Conservation (phyloP, 2,113 vertebrate genomes). For the Fregetta grallaria region DNA sequence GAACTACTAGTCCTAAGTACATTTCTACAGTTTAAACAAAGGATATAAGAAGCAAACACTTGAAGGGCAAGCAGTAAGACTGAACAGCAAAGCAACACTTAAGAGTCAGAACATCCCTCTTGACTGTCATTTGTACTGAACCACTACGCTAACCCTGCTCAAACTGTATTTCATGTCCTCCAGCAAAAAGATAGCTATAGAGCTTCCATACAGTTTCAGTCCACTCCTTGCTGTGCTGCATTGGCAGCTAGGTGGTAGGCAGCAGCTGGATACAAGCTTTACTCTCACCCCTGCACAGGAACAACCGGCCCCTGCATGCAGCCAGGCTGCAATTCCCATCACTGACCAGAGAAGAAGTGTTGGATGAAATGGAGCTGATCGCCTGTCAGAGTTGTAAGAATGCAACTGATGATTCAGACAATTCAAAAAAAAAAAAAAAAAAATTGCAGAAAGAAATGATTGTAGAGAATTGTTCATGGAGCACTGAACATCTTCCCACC, state of each 20-base stretch:
- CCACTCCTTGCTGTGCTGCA: neutral
- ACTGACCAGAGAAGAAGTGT: neutral
- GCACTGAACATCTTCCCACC: neutral
- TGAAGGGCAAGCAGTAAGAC: neutral
- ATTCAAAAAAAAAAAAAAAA: neutral
- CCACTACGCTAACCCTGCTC: neutral
- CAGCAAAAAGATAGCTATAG: neutral
- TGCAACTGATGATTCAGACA: neutral
- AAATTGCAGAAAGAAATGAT: neutral
- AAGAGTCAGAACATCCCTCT: neutral
- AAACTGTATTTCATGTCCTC: neutral
- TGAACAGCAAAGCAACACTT: neutral
- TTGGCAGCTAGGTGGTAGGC: neutral
- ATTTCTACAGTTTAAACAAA: neutral
- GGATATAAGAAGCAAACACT: neutral
- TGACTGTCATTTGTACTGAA: neutral
- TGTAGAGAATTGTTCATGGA: neutral
- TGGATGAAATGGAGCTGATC: neutral
- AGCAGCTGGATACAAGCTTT: neutral
- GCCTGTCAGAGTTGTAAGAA: neutral
- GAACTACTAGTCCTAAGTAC: neutral
- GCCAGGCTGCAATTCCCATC: neutral
- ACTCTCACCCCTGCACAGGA: neutral
- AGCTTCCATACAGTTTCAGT: neutral
- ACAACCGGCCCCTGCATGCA: neutral